Percentiles rank a stretch among this genome's conserved stretches.
These are phyloP conservation scores for Phyllotreta striolata DNA, from an alignment of 2,888 invertebrate species.

Conservation along the genomic window DNA sequence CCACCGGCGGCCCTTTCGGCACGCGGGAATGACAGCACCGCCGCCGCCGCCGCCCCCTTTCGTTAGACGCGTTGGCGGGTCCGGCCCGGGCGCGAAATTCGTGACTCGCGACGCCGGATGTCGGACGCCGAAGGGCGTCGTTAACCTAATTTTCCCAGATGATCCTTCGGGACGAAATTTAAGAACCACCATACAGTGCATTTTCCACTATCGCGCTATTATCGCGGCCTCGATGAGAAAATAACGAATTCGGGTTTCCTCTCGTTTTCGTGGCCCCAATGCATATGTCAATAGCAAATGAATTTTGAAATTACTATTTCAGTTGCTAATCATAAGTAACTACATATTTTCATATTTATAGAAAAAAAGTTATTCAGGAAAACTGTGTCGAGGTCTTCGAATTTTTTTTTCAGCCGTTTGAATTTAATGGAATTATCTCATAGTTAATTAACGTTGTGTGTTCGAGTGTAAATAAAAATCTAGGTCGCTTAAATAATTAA, in stretches of 20 bases:
- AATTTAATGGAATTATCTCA: constrained; percentile 40
- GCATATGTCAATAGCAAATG: too few species aligned
- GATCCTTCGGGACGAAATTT: not conserved
- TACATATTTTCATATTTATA: constrained; percentile 23
- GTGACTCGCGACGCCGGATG: not conserved
- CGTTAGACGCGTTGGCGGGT: constrained; percentile 24
- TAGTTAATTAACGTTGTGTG: constrained; percentile 34
- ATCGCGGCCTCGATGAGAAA: too few species aligned
- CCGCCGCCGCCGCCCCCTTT: constrained; percentile 20
- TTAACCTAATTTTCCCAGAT: constrained; percentile 21
- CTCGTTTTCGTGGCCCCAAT: too few species aligned
- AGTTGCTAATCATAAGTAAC: not conserved
- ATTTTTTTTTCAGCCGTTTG: constrained; percentile 32
- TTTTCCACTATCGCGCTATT: too few species aligned
- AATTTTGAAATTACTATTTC: too few species aligned
- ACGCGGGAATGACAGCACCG: too few species aligned
- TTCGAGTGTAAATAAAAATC: constrained; percentile 37
- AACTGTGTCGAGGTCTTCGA: constrained; percentile 34
- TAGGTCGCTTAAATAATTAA: constrained; percentile 34
- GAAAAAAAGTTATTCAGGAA: constrained; percentile 28
- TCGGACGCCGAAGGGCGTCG: not conserved
- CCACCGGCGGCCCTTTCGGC: not conserved
- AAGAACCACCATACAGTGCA: too few species aligned
- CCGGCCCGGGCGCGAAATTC: constrained; percentile 8
- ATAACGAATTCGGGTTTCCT: too few species aligned